phyloP scores from a whole-genome alignment of 2,888 invertebrate species.

The Vandiemenella viatica region DNA sequence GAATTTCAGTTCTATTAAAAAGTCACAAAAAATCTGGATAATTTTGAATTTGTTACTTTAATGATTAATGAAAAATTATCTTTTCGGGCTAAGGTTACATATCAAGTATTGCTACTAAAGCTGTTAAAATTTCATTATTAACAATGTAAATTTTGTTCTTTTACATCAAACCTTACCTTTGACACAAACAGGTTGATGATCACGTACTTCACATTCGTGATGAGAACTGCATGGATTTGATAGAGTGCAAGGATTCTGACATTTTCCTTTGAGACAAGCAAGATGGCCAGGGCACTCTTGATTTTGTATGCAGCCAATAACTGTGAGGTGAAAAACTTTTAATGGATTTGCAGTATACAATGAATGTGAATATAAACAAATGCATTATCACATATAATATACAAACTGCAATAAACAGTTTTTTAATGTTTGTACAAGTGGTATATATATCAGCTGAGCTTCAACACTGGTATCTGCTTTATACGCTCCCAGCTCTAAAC shows the following conservation, averaged over 20 bases:
- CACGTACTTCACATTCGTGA: conserved; percentile 67
- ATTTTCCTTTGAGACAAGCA: conserved; percentile 63
- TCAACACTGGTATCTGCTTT: too few species aligned
- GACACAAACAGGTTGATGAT: conserved; percentile 71
- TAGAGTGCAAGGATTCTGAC: conserved; percentile 65
- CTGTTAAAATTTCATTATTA: too few species aligned
- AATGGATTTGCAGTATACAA: not conserved
- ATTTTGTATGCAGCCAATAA: conserved; percentile 64
- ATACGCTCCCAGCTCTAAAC: too few species aligned
- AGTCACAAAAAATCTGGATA: too few species aligned
- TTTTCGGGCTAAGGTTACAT: conserved; percentile 2
- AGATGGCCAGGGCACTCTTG: conserved; percentile 62
- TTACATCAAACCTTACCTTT: too few species aligned
- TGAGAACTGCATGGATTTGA: conserved; percentile 56
- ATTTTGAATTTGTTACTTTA: not conserved
- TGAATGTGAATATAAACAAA: not conserved
- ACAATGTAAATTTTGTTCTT: too few species aligned
- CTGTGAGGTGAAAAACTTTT: conserved; percentile 32
- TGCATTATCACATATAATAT: too few species aligned
- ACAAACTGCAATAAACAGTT: too few species aligned
- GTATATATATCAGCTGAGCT: too few species aligned
- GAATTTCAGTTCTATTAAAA: too few species aligned
- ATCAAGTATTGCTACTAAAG: not conserved
- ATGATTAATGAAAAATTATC: not conserved
- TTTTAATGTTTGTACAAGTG: too few species aligned